These are phyloP conservation scores for Micoletzkya japonica DNA, from an alignment of 2,888 invertebrate genomes.

Conservation along the genomic window DNA sequence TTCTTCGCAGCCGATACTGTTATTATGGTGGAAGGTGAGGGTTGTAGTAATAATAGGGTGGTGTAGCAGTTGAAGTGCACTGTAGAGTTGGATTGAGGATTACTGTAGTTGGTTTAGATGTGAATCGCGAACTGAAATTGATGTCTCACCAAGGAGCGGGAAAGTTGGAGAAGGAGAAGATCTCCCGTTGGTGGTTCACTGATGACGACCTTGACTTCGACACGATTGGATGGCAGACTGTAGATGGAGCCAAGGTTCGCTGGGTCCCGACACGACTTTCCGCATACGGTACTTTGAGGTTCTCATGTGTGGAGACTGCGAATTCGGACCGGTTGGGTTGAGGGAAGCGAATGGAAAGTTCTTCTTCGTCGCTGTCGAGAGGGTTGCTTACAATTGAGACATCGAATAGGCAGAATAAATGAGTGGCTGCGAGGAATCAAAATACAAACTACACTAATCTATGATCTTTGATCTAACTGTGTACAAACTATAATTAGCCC, in stretches of 20 bases:
- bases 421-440: too few species aligned
- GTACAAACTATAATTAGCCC: too few species aligned
- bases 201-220: constrained; percentile 52
- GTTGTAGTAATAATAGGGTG: not conserved
- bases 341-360: constrained; percentile 33
- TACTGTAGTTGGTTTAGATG: not conserved
- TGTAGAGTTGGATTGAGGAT: not conserved
- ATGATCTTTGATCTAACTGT: too few species aligned
- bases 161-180: constrained; percentile 19
- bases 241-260: constrained; percentile 47
- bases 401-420: not conserved
- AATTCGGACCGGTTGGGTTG: constrained; percentile 53
- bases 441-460: too few species aligned
- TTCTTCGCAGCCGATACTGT: constrained; percentile 51
- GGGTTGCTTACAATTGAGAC: not conserved
- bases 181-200: constrained; percentile 53
- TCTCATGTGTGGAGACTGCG: constrained; percentile 54
- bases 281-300: not conserved
- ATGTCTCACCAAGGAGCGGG: constrained; percentile 21
- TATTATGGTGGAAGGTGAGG: constrained; percentile 42
- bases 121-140: constrained; percentile 2
- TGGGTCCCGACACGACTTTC: not conserved
- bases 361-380: constrained; percentile 22
- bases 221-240: constrained; percentile 55
- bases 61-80: not conserved